Conservation (phyloP, 2,113 vertebrate species). For the Grantiella picta region DNA sequence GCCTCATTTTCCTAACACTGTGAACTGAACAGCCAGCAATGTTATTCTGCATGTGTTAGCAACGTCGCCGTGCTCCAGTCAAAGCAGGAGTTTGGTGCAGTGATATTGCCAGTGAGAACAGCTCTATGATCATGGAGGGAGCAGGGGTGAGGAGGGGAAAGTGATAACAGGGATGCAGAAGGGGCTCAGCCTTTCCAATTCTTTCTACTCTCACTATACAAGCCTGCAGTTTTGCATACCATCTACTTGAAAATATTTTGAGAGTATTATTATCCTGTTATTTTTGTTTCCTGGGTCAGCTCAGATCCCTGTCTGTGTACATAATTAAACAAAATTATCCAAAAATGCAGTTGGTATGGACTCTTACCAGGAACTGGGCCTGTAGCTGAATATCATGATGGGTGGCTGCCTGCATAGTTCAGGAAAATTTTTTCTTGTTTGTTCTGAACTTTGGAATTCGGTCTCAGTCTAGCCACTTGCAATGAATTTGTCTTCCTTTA, state of each 20-base stretch:
- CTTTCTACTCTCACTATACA: background rate
- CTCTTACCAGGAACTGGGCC: background rate
- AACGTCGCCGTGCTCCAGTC: background rate
- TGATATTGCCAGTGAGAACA: fast-evolving
- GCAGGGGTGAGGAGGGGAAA: background rate
- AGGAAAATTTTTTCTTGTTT: background rate
- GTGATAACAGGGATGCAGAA: background rate
- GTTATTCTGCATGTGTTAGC: background rate
- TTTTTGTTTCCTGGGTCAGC: background rate
- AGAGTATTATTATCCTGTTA: background rate
- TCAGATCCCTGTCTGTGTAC: background rate
- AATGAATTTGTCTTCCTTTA: background rate
- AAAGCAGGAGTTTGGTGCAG: background rate
- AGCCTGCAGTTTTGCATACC: background rate
- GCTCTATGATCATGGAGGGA: background rate
- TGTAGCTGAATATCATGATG: background rate
- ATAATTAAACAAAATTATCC: background rate
- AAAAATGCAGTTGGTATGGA: background rate
- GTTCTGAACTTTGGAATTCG: background rate
- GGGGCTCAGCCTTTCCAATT: background rate
- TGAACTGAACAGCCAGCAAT: background rate
- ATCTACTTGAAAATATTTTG: background rate
- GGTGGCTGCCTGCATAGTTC: background rate
- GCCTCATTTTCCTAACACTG: too few relatives aligned
- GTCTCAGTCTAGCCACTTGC: background rate